These are phyloP conservation scores for Phrynosoma blainvillii DNA, from an alignment of 2,113 vertebrate species.

Conservation along the genomic window DNA sequence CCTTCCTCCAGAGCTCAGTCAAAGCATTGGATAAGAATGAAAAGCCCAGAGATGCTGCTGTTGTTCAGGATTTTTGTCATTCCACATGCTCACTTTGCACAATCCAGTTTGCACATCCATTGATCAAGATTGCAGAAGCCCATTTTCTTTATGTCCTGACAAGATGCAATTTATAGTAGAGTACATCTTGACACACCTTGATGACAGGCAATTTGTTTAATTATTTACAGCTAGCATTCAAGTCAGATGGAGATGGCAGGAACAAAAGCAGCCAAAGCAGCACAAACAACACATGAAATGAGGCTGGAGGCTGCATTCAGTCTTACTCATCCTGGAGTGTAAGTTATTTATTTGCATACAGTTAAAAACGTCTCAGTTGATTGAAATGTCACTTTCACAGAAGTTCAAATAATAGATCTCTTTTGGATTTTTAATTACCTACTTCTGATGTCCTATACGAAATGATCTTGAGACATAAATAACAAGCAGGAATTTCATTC, in stretches of 20 bases:
- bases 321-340: constrained; percentile 69
- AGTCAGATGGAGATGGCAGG: constrained; percentile 47
- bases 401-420: constrained; percentile 27
- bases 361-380: constrained; percentile 59
- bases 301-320: constrained; percentile 54
- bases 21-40: constrained; percentile 43
- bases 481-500: not conserved
- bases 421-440: constrained; percentile 37
- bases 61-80: constrained; percentile 67
- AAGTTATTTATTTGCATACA: constrained; percentile 67
- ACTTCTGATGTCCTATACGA: constrained; percentile 42
- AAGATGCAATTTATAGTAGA: constrained; percentile 60
- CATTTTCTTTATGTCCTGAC: constrained; percentile 45
- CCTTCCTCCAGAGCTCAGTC: constrained; percentile 46
- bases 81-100: constrained; percentile 46
- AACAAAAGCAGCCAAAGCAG: constrained; percentile 2
- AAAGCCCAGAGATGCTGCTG: constrained; percentile 34
- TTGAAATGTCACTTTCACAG: constrained; percentile 65
- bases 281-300: constrained; percentile 38
- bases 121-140: constrained; percentile 43
- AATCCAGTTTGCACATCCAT: constrained; percentile 40
- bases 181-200: constrained; percentile 65
- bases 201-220: constrained; percentile 71
- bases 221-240: constrained; percentile 63
- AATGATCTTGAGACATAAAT: constrained; percentile 23